These are phyloP conservation scores for Prenolepis imparis DNA, from an alignment of 2,888 invertebrate species.

Conservation along the genomic window DNA sequence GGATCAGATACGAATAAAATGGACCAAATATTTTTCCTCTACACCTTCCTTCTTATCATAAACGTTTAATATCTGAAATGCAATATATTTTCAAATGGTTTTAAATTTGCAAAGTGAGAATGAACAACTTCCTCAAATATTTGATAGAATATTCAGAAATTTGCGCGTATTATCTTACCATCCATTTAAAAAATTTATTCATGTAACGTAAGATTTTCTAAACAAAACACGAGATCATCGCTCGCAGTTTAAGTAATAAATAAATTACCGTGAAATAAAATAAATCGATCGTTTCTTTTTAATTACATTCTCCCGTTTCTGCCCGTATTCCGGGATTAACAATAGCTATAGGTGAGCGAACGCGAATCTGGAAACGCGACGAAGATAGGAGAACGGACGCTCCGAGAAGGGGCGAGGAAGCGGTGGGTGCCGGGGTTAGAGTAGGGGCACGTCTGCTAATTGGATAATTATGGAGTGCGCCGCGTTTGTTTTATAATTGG, in stretches of 20 bases:
- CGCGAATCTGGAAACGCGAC: slow-evolving; percentile 28
- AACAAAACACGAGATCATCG: background rate
- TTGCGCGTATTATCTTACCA: background rate
- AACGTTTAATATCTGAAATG: background rate
- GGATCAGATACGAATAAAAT: background rate
- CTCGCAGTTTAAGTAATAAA: background rate
- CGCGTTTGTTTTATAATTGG: slow-evolving; percentile 86
- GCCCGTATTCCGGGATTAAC: slow-evolving; percentile 15
- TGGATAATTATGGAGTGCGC: slow-evolving; percentile 86
- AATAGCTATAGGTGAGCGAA: slow-evolving; percentile 49
- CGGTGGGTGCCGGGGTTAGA: slow-evolving; percentile 34
- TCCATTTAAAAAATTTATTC: background rate
- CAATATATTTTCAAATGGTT: background rate
- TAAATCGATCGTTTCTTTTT: background rate
- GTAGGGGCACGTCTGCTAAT: slow-evolving; percentile 83
- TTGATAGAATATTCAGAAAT: background rate
- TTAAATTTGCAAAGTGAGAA: background rate
- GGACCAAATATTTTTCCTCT: background rate
- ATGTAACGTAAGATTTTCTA: background rate
- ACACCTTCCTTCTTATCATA: background rate
- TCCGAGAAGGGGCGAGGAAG: slow-evolving; percentile 12
- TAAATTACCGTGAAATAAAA: background rate
- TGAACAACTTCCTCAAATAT: background rate
- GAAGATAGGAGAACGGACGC: slow-evolving; percentile 20
- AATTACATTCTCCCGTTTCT: background rate